Evolutionary conservation across 2,888 invertebrate species (phyloP), one percentile per base, ranked within the genome.

Genomic region (Nomada flava): DNA sequence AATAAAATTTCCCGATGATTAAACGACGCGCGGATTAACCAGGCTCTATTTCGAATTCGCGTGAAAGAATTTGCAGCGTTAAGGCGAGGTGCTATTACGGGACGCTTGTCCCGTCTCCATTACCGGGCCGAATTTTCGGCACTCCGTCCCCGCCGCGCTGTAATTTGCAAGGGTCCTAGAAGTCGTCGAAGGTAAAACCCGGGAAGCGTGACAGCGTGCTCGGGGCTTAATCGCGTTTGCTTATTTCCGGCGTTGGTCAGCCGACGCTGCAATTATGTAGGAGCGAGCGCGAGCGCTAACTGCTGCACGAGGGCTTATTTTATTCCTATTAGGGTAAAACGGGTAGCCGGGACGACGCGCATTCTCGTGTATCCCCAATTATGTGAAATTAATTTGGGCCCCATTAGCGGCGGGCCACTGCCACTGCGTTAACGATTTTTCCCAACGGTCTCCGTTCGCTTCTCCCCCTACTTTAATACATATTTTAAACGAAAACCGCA

Each of bases 301-400:
- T 79, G 73, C 78, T 44, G 79, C 80, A 47, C 65, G 82, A 87
- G 91, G 93, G 93, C 89, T 92, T 92, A 93, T 93, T 93, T 93
- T 91, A 93, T 92, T 92, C 91, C 92, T 92, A 92, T 93, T 93
- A 93, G 92, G 92, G 92, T 93, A 93, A 92, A 90, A 91, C 91
- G 89, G 88, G 93, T 91, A 92, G 92, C 89, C 89, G 76, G 82
- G 83, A 79, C 71, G 79, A 75, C 84, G 76, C 57, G 75, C 80
- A 47, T 72, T 74, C 84, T 75, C 77, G 59, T 67, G 78, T 88
- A 84, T 88, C 89, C 89, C 91, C 91, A 93, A 93, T 93, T 92
- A 93, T 90, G 89, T 90, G 90, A 93, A 93, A 93, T 93, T 92
- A 93, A 93, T 93, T 93, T 92, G 86, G 90, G 84, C 83, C 90